Evolutionary conservation across 1,140 invertebrate species (phyloP).

Genomic region (Archivesica marissinica): DNA sequence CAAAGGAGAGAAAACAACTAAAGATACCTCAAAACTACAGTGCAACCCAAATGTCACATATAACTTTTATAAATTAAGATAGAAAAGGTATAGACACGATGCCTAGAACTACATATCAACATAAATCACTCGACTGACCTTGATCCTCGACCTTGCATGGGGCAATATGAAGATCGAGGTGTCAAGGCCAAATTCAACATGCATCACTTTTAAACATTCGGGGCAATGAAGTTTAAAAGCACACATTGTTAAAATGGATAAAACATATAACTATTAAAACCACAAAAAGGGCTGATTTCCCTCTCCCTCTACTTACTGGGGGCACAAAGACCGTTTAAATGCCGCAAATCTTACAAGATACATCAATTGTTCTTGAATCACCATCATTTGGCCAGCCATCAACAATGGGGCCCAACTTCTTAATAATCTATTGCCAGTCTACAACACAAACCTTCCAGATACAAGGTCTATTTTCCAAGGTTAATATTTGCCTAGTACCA

Average conservation of each 20-base stretch:
- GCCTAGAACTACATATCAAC: slow-evolving; percentile 34
- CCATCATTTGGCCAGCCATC: neutral
- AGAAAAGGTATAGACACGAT: slow-evolving; percentile 17
- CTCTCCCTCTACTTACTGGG: neutral
- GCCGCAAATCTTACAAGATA: neutral
- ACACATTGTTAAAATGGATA: slow-evolving; percentile 41
- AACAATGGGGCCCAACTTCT: neutral
- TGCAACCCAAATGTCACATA: slow-evolving; percentile 42
- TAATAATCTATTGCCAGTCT: neutral
- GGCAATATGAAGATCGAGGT: slow-evolving; percentile 18
- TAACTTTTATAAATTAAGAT: slow-evolving; percentile 44
- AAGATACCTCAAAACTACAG: slow-evolving; percentile 29
- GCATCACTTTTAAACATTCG: slow-evolving; percentile 39
- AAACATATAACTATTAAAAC: slow-evolving; percentile 32
- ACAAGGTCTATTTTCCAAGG: neutral
- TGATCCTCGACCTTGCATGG: slow-evolving; percentile 1
- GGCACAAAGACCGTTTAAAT: neutral
- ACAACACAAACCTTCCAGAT: neutral
- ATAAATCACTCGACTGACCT: slow-evolving; percentile 34
- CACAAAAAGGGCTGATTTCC: slow-evolving; percentile 5
- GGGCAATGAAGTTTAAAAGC: slow-evolving; percentile 37
- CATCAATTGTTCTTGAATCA: neutral
- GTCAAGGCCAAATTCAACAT: neutral
- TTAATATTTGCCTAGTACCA: no score
- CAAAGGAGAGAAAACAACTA: neutral